These are phyloP conservation scores for Megalops atlanticus DNA, from an alignment of 2,113 vertebrate species.

Conservation along the genomic window DNA sequence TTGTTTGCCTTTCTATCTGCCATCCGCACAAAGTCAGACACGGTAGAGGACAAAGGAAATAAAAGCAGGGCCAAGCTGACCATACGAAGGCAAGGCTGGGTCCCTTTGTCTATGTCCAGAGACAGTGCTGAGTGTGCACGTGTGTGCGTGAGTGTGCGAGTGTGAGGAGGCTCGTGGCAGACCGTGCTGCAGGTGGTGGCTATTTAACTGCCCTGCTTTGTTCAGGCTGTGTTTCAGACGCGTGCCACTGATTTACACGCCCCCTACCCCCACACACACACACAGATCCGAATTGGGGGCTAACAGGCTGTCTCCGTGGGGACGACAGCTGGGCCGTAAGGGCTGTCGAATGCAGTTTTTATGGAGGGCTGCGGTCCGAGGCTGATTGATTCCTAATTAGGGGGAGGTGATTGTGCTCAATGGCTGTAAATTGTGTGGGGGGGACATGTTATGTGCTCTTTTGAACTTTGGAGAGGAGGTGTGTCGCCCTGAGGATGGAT, in stretches of 20 bases:
- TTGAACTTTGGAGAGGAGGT: slow-evolving; percentile 34
- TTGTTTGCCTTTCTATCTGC: not conserved
- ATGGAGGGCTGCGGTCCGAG: slow-evolving; percentile 42
- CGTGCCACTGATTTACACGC: not conserved
- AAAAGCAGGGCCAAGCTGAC: not conserved
- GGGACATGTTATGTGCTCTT: slow-evolving; percentile 10
- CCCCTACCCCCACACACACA: not conserved
- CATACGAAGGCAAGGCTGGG: not conserved
- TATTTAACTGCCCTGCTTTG: slow-evolving; percentile 20
- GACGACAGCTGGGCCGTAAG: slow-evolving; percentile 63
- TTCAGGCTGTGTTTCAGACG: slow-evolving; percentile 9
- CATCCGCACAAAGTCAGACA: not conserved
- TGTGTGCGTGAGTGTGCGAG: not conserved
- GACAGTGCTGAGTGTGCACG: not conserved
- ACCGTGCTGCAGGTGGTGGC: slow-evolving; percentile 30
- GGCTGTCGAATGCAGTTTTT: slow-evolving; percentile 57
- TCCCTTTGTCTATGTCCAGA: not conserved
- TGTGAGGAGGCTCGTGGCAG: not conserved
- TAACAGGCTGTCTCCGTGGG: slow-evolving; percentile 15
- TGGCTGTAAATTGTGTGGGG: slow-evolving; percentile 41
- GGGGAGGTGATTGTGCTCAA: slow-evolving; percentile 40
- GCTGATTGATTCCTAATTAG: slow-evolving; percentile 52
- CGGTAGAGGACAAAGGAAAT: not conserved
- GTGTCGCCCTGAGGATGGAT: not conserved
- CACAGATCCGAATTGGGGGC: not conserved